These are phyloP conservation scores for Myopa tessellatipennis DNA, from an alignment of 2,888 invertebrate genomes.

Conservation along the genomic window DNA sequence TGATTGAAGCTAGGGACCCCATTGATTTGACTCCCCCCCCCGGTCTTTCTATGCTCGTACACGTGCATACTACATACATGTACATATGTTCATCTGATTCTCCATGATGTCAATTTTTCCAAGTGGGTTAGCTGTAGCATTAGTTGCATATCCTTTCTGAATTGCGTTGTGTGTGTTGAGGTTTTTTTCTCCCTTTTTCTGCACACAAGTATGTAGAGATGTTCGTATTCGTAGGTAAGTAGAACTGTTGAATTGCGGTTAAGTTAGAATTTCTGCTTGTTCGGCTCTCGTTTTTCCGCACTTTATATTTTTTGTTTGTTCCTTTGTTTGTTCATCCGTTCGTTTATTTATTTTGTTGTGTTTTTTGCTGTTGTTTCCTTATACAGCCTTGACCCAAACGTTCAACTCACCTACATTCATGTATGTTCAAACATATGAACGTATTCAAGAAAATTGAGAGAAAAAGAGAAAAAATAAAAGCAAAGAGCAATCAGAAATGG, in stretches of 20 bases:
- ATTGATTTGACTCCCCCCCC: too few species aligned
- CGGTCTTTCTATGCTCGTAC: too few species aligned
- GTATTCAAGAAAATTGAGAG: conserved; percentile 4
- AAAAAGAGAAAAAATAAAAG: not conserved
- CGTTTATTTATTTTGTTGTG: too few species aligned
- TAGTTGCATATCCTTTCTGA: not conserved
- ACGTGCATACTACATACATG: too few species aligned
- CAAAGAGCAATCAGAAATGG: not conserved
- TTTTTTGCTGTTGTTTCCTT: not conserved
- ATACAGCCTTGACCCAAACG: not conserved
- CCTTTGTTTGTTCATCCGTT: not conserved
- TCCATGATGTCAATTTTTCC: not conserved
- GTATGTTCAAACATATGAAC: not conserved
- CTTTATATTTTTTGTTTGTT: not conserved
- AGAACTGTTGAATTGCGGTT: not conserved
- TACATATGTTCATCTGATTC: not conserved
- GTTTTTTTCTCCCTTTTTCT: not conserved
- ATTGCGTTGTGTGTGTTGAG: not conserved
- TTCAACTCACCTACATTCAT: conserved; percentile 11
- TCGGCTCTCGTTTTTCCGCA: not conserved
- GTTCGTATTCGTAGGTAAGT: not conserved
- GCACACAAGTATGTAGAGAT: not conserved
- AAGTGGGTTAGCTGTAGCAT: not conserved
- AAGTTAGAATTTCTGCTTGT: not conserved
- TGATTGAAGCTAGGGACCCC: too few species aligned